Evolutionary conservation across 2,113 vertebrate species (phyloP).

Genomic region (Probosciger aterrimus): DNA sequence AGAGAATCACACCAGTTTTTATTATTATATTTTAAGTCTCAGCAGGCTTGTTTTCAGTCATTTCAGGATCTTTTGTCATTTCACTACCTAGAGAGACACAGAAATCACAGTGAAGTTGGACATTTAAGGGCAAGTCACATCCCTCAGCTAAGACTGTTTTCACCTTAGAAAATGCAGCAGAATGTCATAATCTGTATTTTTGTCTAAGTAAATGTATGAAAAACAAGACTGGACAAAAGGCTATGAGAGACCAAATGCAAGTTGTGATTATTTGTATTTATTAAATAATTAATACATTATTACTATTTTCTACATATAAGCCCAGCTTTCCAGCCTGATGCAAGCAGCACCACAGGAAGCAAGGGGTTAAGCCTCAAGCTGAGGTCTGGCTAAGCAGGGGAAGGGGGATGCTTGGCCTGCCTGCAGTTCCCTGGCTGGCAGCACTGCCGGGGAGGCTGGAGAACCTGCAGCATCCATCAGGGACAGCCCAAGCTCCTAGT

Average conservation of each 20-base stretch:
- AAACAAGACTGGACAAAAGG: not conserved
- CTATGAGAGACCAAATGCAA: not conserved
- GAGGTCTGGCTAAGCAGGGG: not conserved
- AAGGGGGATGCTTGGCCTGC: not conserved
- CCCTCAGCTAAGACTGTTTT: not conserved
- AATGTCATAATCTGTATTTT: not conserved
- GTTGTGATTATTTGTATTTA: not conserved
- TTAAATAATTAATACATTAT: not conserved
- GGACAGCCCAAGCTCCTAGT: not conserved
- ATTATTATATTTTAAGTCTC: not conserved
- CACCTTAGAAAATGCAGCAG: not conserved
- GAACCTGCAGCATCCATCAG: fast-evolving
- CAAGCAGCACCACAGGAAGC: not conserved
- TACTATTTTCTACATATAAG: not conserved
- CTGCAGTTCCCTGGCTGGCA: not conserved
- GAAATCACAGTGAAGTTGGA: not conserved
- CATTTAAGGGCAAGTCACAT: not conserved
- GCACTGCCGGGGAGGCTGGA: not conserved
- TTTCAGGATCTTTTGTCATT: not conserved
- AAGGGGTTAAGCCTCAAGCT: not conserved
- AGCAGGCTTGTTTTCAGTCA: not conserved
- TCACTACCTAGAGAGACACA: not conserved
- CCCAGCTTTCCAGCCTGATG: not conserved
- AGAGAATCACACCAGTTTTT: not conserved
- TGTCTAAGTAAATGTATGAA: not conserved